phyloP scores from a whole-genome alignment of 2,888 invertebrate species.

The Papilio demoleus region DNA sequence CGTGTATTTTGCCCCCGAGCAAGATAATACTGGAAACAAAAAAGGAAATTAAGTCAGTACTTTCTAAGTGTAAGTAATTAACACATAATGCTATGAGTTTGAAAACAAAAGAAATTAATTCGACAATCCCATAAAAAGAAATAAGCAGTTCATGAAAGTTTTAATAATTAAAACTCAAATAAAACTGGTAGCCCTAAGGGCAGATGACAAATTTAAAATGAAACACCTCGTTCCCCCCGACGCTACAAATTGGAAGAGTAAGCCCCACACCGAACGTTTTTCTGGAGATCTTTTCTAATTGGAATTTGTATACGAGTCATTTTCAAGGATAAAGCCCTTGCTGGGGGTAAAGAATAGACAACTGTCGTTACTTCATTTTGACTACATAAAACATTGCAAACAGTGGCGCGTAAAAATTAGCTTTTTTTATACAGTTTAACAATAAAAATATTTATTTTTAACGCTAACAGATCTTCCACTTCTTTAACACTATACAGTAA shows the following conservation, averaged over 20 bases:
- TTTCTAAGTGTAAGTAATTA: constrained; percentile 51
- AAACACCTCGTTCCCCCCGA: constrained; percentile 40
- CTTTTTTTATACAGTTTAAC: constrained; percentile 56
- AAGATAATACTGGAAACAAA: constrained; percentile 1
- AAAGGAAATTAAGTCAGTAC: constrained; percentile 44
- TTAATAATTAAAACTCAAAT: constrained; percentile 82
- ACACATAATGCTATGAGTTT: constrained; percentile 63
- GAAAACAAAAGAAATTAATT: constrained; percentile 82
- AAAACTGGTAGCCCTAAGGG: constrained; percentile 72
- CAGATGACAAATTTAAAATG: constrained; percentile 55
- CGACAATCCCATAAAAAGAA: constrained; percentile 80
- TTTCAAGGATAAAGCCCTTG: constrained; percentile 65
- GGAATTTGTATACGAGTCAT: constrained; percentile 57
- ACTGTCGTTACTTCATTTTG: constrained; percentile 79
- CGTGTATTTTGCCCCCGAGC: constrained; percentile 41
- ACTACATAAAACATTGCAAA: constrained; percentile 73
- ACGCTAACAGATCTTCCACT: background rate
- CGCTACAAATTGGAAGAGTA: constrained; percentile 35
- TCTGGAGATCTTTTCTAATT: constrained; percentile 54
- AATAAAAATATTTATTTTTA: constrained; percentile 43
- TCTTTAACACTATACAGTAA: background rate
- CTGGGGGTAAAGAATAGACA: constrained; percentile 73
- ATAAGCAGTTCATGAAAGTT: constrained; percentile 83
- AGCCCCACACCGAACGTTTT: constrained; percentile 45
- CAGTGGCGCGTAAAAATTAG: constrained; percentile 72